Evolutionary conservation across 2,888 invertebrate genomes (phyloP).

Genomic region (Leucophenga montana): DNA sequence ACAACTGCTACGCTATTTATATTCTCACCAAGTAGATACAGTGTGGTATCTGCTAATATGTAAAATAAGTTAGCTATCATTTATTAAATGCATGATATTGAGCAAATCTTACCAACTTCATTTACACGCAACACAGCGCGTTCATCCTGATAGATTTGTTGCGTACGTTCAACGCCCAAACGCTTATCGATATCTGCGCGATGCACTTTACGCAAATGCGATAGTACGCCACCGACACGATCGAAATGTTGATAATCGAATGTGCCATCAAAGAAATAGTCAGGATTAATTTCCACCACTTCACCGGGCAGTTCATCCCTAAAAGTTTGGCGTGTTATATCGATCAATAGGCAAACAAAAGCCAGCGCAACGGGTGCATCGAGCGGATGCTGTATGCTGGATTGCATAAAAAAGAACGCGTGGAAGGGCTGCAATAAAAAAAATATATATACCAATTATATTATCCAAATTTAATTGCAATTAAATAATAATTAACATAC

Average conservation of each 20-base stretch:
- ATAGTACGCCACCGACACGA: slow-evolving; percentile 72
- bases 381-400: slow-evolving; percentile 69
- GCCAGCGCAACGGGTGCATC: slow-evolving; percentile 71
- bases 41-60: slow-evolving; percentile 60
- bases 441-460: slow-evolving; percentile 1
- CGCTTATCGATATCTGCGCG: slow-evolving; percentile 64
- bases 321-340: slow-evolving; percentile 60
- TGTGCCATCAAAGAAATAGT: slow-evolving; percentile 69
- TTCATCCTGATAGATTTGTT: slow-evolving; percentile 63
- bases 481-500: slow-evolving; percentile 71
- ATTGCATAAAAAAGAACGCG: slow-evolving; percentile 71
- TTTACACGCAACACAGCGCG: slow-evolving; percentile 51
- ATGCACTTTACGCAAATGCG: slow-evolving; percentile 71
- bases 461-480: slow-evolving; percentile 18
- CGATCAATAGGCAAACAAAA: slow-evolving; percentile 69
- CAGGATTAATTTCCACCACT: slow-evolving; percentile 59
- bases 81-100: neutral
- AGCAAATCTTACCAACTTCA: slow-evolving; percentile 58
- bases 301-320: slow-evolving; percentile 59
- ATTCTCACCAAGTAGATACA: slow-evolving; percentile 66
- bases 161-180: slow-evolving; percentile 64
- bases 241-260: slow-evolving; percentile 71
- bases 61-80: slow-evolving; percentile 15
- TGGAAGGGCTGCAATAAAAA: slow-evolving; percentile 63
- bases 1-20: slow-evolving; percentile 65